These are phyloP conservation scores for Neoniphon sammara DNA, from an alignment of 2,797 vertebrate species.

Conservation along the genomic window DNA sequence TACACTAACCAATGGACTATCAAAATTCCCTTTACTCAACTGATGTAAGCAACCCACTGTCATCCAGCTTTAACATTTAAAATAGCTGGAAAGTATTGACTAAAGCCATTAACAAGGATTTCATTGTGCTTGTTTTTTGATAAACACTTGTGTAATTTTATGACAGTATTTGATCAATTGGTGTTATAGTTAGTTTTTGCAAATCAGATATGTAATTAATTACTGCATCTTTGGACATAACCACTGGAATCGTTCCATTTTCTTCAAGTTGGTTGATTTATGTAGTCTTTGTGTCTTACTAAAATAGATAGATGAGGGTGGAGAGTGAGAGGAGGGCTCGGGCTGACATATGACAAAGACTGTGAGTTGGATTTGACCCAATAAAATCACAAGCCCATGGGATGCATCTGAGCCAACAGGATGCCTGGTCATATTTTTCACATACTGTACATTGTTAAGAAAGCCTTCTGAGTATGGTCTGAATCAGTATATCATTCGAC, in stretches of 20 bases:
- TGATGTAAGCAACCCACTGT: neutral
- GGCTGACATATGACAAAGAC: no score
- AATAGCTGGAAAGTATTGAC: slow-evolving; percentile 16
- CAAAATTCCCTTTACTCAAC: neutral
- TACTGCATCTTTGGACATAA: neutral
- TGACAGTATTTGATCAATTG: neutral
- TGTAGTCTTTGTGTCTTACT: neutral
- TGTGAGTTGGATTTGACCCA: no score
- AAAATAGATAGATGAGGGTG: neutral
- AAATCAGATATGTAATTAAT: neutral
- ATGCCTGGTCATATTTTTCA: no score
- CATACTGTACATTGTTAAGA: no score
- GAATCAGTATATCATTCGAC: neutral
- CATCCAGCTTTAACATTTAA: slow-evolving; percentile 17
- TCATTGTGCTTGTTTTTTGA: slow-evolving; percentile 4
- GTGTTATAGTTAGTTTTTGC: neutral
- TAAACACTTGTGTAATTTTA: neutral
- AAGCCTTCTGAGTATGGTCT: neutral
- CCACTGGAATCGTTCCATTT: neutral
- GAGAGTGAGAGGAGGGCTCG: neutral
- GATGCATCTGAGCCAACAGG: no score
- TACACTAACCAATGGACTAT: neutral
- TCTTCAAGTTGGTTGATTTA: no score
- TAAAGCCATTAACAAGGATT: neutral
- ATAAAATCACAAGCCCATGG: no score